A percentile compares a stretch with the other conserved stretches of the same genome.
Evolutionary conservation across 2,113 vertebrate genomes (phyloP).

Genomic region (Cygnus buccinator): DNA sequence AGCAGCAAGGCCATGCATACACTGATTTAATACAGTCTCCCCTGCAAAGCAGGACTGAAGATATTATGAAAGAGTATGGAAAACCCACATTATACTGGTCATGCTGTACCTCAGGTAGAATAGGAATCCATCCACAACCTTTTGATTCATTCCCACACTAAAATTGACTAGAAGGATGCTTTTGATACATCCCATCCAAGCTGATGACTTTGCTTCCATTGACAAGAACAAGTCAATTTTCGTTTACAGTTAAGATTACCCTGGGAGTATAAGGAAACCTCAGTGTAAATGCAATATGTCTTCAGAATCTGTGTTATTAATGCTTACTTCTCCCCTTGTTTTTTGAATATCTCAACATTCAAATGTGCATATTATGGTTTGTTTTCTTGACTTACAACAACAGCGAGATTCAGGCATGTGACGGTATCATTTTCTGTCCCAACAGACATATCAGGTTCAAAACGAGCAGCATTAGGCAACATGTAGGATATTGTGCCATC

Average conservation of each 20-base stretch:
- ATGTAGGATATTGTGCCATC: constrained; percentile 82
- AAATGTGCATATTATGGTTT: neutral
- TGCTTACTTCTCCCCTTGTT: neutral
- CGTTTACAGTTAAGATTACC: neutral
- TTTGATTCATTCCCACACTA: neutral
- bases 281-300: neutral
- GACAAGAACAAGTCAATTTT: neutral
- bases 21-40: neutral
- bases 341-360: neutral
- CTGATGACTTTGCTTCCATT: neutral
- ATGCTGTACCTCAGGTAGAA: neutral
- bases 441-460: constrained; percentile 84
- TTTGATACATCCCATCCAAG: neutral
- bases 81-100: neutral
- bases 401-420: constrained; percentile 87
- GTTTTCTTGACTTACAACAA: constrained; percentile 84
- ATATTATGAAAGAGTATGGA: neutral
- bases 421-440: constrained; percentile 86
- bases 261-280: neutral
- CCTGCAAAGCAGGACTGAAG: neutral
- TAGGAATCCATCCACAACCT: neutral
- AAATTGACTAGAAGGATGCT: neutral
- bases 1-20: neutral
- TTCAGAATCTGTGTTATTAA: neutral
- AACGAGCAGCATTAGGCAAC: constrained; percentile 80